Conservation (phyloP, 2,888 invertebrate species). For the Tetragonisca angustula region DNA sequence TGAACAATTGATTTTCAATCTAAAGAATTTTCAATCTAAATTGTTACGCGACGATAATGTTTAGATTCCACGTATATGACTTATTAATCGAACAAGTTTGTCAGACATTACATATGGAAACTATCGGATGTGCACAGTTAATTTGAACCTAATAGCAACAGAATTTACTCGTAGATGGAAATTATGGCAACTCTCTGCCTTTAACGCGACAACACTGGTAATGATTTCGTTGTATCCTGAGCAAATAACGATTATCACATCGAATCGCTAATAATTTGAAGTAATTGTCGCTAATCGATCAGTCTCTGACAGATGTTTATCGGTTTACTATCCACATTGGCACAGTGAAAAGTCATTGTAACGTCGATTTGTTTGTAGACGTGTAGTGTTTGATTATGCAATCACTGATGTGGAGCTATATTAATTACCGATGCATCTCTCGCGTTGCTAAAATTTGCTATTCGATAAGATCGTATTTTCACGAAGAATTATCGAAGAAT, state of each 20-base stretch:
- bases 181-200: background rate
- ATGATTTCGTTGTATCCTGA: slow-evolving; percentile 2
- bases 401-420: background rate
- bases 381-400: background rate
- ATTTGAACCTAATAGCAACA: background rate
- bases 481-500: background rate
- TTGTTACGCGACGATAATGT: no score
- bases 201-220: background rate
- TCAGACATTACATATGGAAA: background rate
- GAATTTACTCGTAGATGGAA: background rate
- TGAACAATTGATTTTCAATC: background rate
- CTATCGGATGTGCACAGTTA: background rate
- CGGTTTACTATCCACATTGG: background rate
- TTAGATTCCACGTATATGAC: no score
- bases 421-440: background rate
- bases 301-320: slow-evolving; percentile 27
- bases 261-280: slow-evolving; percentile 33
- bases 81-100: background rate
- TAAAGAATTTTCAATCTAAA: background rate
- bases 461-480: background rate
- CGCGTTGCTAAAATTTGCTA: background rate
- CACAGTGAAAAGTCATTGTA: background rate
- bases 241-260: slow-evolving; percentile 36
- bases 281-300: slow-evolving; percentile 37
- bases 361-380: background rate